Evolutionary conservation across 2,888 invertebrate species (phyloP).

Genomic region (Cordilura impudica): DNA sequence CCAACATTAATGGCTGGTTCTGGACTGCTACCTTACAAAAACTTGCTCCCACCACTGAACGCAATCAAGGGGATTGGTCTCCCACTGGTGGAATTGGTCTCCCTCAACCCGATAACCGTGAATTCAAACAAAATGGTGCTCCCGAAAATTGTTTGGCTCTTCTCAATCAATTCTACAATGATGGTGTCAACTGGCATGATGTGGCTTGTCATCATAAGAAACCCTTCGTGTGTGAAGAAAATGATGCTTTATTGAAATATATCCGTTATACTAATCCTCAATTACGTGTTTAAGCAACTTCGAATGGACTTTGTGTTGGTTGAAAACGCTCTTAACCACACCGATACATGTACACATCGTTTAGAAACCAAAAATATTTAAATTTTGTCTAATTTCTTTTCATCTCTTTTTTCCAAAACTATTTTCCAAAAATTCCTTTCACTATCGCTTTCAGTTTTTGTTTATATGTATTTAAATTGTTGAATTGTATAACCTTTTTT

Average conservation of each 20-base stretch:
- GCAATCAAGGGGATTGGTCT: slow-evolving; percentile 93
- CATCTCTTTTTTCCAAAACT: slow-evolving; percentile 6
- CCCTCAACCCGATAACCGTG: slow-evolving; percentile 93
- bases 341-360: slow-evolving; percentile 5
- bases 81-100: slow-evolving; percentile 90
- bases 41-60: slow-evolving; percentile 88
- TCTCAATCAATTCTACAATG: slow-evolving; percentile 93
- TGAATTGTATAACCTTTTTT: slow-evolving; percentile 20
- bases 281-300: slow-evolving; percentile 81
- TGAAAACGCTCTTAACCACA: neutral
- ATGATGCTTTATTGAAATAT: slow-evolving; percentile 90
- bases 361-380: slow-evolving; percentile 73
- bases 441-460: slow-evolving; percentile 25
- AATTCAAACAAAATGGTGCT: slow-evolving; percentile 89
- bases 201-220: slow-evolving; percentile 94
- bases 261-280: slow-evolving; percentile 90
- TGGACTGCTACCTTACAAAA: slow-evolving; percentile 93
- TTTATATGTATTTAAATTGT: slow-evolving; percentile 10
- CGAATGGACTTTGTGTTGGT: neutral
- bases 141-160: slow-evolving; percentile 91
- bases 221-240: slow-evolving; percentile 93
- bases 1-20: slow-evolving; percentile 92
- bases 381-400: slow-evolving; percentile 35
- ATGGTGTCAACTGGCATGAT: slow-evolving; percentile 94
- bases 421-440: slow-evolving; percentile 12